Evolutionary conservation across 2,888 invertebrate species (phyloP), one percentile per base, ranked within the genome.

Genomic region (Neuroscelio doddi): DNA sequence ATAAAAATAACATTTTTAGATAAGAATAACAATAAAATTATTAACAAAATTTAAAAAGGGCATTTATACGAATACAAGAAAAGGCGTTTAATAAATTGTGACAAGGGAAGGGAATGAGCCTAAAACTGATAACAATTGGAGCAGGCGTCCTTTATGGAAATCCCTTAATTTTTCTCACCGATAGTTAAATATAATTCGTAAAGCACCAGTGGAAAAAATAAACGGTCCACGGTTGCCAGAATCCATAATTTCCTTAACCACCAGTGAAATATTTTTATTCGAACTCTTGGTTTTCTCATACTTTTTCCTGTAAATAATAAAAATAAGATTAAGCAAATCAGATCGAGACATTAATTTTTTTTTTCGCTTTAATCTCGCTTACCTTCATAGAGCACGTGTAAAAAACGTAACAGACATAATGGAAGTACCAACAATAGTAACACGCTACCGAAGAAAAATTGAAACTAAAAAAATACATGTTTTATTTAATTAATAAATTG

Each of bases 141-240:
- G n/a, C n/a, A n/a, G n/a, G n/a, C n/a, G n/a, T n/a, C n/a, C n/a
- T n/a, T n/a, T n/a, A n/a, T n/a, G n/a, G n/a, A n/a, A n/a, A n/a
- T n/a, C n/a, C n/a, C n/a, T n/a, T n/a, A n/a, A n/a, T n/a, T 14
- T 29, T 51, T 77, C 85, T 83, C 76, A 88, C 88, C 94, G 65
- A 93, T 79, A 21, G 91, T 88, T 52, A 94, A 84, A 80, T 93
- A 94, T 15, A 92, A 74, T 3, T 91, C 90, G 76, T 92, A 93
- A 7, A 92, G 76, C 16, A 93, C 86, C 34, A 94, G 80, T 0
- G 93, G 92, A 85, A 91, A 92, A 80, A 91, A 93, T 44, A 94
- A 79, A 71, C 89, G 85, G 80, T 94, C 91, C n/a, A 93, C 86
- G 71, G 92, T 90, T 9, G 91, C 88, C 49, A 94, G 78, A 46